These are phyloP conservation scores for Bursaphelenchus mucronatus DNA, from an alignment of 1,140 invertebrate species.

Conservation along the genomic window DNA sequence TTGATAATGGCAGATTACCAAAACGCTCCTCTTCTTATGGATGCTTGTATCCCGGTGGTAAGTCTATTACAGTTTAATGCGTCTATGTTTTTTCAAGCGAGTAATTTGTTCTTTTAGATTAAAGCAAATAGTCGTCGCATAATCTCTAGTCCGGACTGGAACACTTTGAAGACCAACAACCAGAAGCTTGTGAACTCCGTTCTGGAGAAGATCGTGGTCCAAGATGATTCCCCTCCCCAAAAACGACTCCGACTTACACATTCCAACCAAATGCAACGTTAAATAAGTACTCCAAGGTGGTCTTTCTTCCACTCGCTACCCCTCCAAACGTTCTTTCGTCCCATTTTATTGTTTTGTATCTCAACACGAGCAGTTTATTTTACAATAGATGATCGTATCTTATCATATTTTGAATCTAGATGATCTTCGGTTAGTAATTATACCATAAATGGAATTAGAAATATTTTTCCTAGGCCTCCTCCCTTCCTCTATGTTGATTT, in stretches of 20 bases:
- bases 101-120: slow-evolving; percentile 32
- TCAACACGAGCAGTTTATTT: too few species aligned
- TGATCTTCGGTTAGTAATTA: too few species aligned
- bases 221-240: slow-evolving; percentile 5
- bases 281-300: not conserved
- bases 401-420: too few species aligned
- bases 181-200: slow-evolving; percentile 35
- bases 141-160: slow-evolving; percentile 35
- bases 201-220: slow-evolving; percentile 36
- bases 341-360: too few species aligned
- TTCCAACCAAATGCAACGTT: slow-evolving; percentile 16
- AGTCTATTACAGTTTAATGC: slow-evolving; percentile 18
- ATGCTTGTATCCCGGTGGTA: slow-evolving; percentile 51
- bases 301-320: too few species aligned
- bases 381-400: too few species aligned
- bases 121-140: slow-evolving; percentile 30
- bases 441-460: too few species aligned
- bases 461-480: too few species aligned
- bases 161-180: slow-evolving; percentile 37
- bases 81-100: not conserved
- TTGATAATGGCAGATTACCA: slow-evolving; percentile 50
- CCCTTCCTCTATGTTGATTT: too few species aligned
- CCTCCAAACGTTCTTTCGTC: too few species aligned
- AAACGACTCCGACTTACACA: slow-evolving; percentile 5
- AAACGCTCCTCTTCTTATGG: slow-evolving; percentile 47